Conservation (phyloP, 2,113 vertebrate species). For the Hydrolagus affinis region DNA sequence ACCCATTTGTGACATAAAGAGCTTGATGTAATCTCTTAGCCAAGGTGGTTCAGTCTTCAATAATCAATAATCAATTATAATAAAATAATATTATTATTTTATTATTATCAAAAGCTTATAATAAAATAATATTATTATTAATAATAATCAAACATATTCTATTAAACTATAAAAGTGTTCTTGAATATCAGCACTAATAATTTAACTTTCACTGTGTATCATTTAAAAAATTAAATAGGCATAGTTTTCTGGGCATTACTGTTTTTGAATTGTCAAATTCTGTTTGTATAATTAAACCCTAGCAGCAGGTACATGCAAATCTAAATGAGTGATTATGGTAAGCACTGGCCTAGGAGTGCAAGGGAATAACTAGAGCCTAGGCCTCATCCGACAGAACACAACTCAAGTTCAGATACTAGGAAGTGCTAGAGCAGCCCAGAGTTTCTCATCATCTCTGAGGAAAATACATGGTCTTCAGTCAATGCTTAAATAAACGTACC, state of each 20-base stretch:
- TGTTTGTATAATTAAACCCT: neutral
- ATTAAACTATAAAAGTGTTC: neutral
- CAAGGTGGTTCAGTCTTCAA: neutral
- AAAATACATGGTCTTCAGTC: neutral
- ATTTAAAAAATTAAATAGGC: too few species aligned
- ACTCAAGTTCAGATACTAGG: neutral
- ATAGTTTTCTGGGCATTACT: neutral
- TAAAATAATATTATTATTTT: too few species aligned
- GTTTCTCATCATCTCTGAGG: neutral
- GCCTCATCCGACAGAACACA: neutral
- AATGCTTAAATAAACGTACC: too few species aligned
- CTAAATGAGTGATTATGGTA: neutral
- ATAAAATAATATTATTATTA: neutral
- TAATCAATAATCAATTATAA: too few species aligned
- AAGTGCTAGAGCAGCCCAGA: neutral
- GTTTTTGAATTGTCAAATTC: neutral
- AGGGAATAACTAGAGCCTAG: neutral
- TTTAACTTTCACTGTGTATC: neutral
- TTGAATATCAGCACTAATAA: neutral
- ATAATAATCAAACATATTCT: neutral
- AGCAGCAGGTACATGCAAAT: neutral
- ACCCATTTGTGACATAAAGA: neutral
- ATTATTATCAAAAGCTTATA: neutral
- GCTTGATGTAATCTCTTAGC: neutral
- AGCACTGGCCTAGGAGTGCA: neutral